Evolutionary conservation across 2,797 vertebrate genomes (phyloP).

Genomic region (Nyctibius grandis): DNA sequence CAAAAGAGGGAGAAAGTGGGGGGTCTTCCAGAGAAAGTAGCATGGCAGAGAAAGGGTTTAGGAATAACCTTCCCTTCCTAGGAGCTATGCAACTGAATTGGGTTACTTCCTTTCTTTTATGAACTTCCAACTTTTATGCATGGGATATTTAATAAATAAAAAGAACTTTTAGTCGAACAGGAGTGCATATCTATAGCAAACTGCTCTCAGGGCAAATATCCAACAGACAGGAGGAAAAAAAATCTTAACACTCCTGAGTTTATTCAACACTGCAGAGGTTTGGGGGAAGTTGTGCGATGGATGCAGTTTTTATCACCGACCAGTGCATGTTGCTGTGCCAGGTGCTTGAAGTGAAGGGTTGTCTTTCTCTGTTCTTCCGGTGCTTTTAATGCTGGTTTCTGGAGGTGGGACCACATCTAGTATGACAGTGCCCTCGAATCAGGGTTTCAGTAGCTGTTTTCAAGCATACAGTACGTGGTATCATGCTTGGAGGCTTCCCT

Average conservation of each 20-base stretch:
- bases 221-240: background rate
- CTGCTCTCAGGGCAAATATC: background rate
- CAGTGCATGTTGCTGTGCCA: background rate
- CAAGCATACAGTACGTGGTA: rapidly evolving
- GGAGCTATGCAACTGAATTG: background rate
- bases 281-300: background rate
- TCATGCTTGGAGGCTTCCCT: background rate
- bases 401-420: background rate
- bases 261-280: background rate
- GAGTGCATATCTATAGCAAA: background rate
- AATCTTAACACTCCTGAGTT: background rate
- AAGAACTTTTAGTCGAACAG: background rate
- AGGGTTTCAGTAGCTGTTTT: background rate
- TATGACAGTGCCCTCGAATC: background rate
- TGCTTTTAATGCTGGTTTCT: background rate
- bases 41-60: background rate
- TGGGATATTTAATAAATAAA: background rate
- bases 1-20: background rate
- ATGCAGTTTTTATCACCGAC: background rate
- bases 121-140: background rate
- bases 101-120: background rate
- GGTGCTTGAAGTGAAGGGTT: background rate
- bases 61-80: background rate
- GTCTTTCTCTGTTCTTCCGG: background rate
- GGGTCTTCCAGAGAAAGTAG: background rate